Percentiles rank a stretch among this genome's conserved stretches.
These are phyloP conservation scores for Panzeria rudis DNA, from an alignment of 2,888 invertebrate species.

Conservation along the genomic window DNA sequence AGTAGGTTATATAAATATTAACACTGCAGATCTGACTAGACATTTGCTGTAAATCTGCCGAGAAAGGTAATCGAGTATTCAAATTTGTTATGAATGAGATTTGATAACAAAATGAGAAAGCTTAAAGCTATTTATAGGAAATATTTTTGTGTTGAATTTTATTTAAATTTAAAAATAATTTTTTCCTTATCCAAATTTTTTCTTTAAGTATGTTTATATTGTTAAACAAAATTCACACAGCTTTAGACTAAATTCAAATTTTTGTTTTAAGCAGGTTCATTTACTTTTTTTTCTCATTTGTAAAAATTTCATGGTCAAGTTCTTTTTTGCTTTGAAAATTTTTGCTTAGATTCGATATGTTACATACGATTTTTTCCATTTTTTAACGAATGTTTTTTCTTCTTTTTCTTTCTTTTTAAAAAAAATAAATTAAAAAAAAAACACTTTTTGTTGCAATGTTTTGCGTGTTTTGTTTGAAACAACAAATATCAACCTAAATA, in stretches of 20 bases:
- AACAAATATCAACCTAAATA: conserved; percentile 46
- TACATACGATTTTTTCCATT: conserved; percentile 57
- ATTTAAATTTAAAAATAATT: background rate
- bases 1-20: background rate
- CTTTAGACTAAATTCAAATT: background rate
- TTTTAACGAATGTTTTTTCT: conserved; percentile 62
- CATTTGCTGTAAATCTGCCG: background rate
- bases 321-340: conserved; percentile 60
- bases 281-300: conserved; percentile 58
- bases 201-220: background rate
- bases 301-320: conserved; percentile 68
- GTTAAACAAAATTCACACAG: background rate
- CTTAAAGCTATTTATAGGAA: background rate
- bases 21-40: background rate
- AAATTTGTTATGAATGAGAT: background rate
- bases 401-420: conserved; percentile 54
- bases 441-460: conserved; percentile 68
- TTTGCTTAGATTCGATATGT: conserved; percentile 70
- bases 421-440: conserved; percentile 47
- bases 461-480: conserved; percentile 69
- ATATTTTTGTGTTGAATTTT: background rate
- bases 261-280: conserved; percentile 18
- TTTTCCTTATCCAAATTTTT: background rate
- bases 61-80: background rate
- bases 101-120: background rate